phyloP scores from a whole-genome alignment of 1,140 invertebrate genomes.

The Aethina tumida region DNA sequence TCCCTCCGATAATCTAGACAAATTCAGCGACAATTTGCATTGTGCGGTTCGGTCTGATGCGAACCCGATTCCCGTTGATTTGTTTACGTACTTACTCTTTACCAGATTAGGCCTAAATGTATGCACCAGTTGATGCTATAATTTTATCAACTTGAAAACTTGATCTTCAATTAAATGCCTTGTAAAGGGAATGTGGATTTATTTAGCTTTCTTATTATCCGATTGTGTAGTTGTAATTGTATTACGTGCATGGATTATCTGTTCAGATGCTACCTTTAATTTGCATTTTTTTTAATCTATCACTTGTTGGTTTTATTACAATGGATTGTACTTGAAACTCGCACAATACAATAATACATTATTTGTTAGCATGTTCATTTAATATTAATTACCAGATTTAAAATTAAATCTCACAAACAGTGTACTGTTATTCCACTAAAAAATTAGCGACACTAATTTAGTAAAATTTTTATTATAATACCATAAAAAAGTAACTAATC shows the following conservation, averaged over 20 bases:
- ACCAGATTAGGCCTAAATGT: slow-evolving; percentile 31
- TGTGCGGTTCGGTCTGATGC: slow-evolving; percentile 26
- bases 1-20: slow-evolving; percentile 33
- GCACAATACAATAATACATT: too few relatives aligned
- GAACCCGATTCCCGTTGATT: slow-evolving; percentile 25
- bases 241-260: slow-evolving; percentile 22
- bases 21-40: slow-evolving; percentile 36
- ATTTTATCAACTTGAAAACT: slow-evolving; percentile 28
- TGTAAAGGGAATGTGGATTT: slow-evolving; percentile 21
- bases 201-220: slow-evolving; percentile 21
- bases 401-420: too few relatives aligned
- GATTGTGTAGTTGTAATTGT: slow-evolving; percentile 20
- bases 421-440: too few relatives aligned
- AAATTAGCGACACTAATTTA: too few relatives aligned
- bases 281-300: too few relatives aligned
- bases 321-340: too few relatives aligned
- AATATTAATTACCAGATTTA: too few relatives aligned
- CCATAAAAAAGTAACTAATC: too few relatives aligned
- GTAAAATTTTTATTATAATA: too few relatives aligned
- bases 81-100: slow-evolving; percentile 31
- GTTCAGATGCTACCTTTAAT: too few relatives aligned
- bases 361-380: too few relatives aligned
- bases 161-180: slow-evolving; percentile 32
- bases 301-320: too few relatives aligned
- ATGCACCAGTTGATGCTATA: slow-evolving; percentile 26